Evolutionary conservation across 2,113 vertebrate genomes (phyloP).

Genomic region (Semnornis frantzii): DNA sequence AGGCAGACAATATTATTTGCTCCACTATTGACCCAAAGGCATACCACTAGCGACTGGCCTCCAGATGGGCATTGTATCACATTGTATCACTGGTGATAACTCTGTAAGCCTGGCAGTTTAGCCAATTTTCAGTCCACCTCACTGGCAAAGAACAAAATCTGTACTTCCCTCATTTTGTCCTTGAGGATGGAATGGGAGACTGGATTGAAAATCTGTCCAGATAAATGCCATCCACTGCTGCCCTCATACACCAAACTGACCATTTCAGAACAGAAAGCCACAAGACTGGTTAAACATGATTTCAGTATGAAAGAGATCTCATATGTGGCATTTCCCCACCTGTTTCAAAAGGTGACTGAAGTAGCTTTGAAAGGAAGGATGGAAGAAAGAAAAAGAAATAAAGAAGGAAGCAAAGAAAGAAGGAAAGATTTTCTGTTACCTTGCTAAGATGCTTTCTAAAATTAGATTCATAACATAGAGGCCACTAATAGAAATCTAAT

Average conservation of each 20-base stretch:
- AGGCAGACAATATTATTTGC: not conserved
- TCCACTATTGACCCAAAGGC: not conserved
- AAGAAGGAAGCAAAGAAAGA: too few species aligned
- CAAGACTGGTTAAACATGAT: not conserved
- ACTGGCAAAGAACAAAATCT: not conserved
- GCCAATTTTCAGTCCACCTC: not conserved
- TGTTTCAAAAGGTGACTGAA: not conserved
- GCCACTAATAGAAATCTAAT: not conserved
- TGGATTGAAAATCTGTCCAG: not conserved
- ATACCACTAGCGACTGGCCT: not conserved
- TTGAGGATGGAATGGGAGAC: not conserved
- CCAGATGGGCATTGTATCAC: not conserved
- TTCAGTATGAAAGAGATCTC: not conserved
- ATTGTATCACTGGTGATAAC: not conserved
- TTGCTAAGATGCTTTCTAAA: not conserved
- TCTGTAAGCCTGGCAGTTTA: not conserved
- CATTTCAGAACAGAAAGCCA: not conserved
- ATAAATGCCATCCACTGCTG: not conserved
- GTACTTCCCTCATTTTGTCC: not conserved
- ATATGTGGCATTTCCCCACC: rapidly evolving
- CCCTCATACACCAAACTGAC: not conserved
- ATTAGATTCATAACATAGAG: not conserved
- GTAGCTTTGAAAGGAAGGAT: not conserved
- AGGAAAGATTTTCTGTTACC: not conserved
- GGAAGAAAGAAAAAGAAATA: too few species aligned